Percentiles rank a stretch among this genome's conserved stretches.
Evolutionary conservation across 2,113 vertebrate species (phyloP).

Genomic region (Hoplias malabaricus): DNA sequence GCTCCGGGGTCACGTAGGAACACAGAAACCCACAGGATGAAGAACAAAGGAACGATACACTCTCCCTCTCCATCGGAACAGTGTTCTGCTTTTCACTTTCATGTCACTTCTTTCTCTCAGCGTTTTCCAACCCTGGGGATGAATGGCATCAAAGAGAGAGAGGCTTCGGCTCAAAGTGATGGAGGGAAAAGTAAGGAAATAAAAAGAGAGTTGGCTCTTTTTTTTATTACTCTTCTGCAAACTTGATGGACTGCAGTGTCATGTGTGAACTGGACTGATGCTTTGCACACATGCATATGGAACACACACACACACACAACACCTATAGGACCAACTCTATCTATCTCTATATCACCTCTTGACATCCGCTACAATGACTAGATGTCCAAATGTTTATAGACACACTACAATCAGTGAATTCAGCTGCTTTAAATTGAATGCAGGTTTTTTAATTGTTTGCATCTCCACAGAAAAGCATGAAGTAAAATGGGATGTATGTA

Average conservation of each 20-base stretch:
- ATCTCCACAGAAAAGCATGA: slow-evolving; percentile 56
- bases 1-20: background rate
- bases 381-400: too few species aligned
- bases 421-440: background rate
- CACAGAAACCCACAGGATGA: background rate
- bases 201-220: background rate
- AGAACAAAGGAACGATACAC: background rate
- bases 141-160: background rate
- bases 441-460: background rate
- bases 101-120: background rate
- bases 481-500: slow-evolving; percentile 30
- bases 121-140: background rate
- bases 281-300: background rate
- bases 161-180: background rate
- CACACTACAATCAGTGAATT: too few species aligned
- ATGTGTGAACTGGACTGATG: background rate
- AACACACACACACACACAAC: background rate
- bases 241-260: background rate
- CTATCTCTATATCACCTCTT: too few species aligned
- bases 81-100: background rate
- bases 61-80: background rate
- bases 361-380: too few species aligned
- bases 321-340: background rate
- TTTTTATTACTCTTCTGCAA: background rate
- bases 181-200: background rate